Evolutionary conservation across 1,140 invertebrate species (phyloP), one percentile per base, ranked within the genome.

Genomic region (Trichogramma pretiosum): DNA sequence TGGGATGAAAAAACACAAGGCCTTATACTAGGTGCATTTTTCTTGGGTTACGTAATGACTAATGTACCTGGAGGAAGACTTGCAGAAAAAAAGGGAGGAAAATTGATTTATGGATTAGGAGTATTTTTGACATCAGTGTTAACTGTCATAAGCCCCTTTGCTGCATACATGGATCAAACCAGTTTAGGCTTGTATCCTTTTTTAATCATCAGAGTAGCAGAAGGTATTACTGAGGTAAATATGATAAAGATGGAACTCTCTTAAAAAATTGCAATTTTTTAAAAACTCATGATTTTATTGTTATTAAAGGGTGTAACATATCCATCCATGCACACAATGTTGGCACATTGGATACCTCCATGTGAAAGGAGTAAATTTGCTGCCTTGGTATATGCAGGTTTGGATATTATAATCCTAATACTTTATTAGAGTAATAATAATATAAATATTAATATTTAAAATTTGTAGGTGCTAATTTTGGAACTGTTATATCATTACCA

Each of bases 61-160:
- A 90, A 93, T 74, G 77, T 93, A 26, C 88, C 89, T 9, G 90
- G 87, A 32, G 89, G 89, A 1, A 74, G 85, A 48, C 74, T 90
- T 65, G 85, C 87, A 1, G 85, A 88, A 63, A 72, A 81, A 60
- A 78, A 83, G 60, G 86, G 87, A 11, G 85, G 86, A 30, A 92
- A 91, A 68, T 68, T 81, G 38, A 77, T 91, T 23, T 89, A 88
- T 60, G 85, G 85, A 18, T 60, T 83, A 35, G 87, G 87, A 10
- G 81, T 88, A 1, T 72, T 88, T 34, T 59, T 88, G 4, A 87
- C 85, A 8, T 80, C 88, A 14, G 63, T 93, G 41, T 79, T 93
- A 61, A 86, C 85, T 32, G 74, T 87, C 46, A 70, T 84, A 22
- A 87, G 76, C 56, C 85, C 83, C 21, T 78, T 80, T 49, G 82